These are phyloP conservation scores for Drosophila melanogaster DNA, from an alignment of 1,140 invertebrate genomes.

Conservation along the genomic window Release_6_plus_ISO1_MT NT_037436.4:6906001-6906500, in stretches of 20 bases:
- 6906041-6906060: too few relatives aligned
- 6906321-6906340: slow-evolving; percentile 52
- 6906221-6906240: not conserved
- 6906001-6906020: too few relatives aligned
- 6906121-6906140: too few relatives aligned
- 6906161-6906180: not conserved
- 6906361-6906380: slow-evolving; percentile 51
- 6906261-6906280: slow-evolving; percentile 40
- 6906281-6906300: slow-evolving; percentile 1
- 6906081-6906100: too few relatives aligned
- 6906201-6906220: slow-evolving; percentile 1
- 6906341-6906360: slow-evolving; percentile 52
- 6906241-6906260: slow-evolving; percentile 17
- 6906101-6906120: too few relatives aligned
- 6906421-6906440: slow-evolving; percentile 48
- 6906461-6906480: slow-evolving; percentile 19
- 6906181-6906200: not conserved
- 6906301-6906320: slow-evolving; percentile 36
- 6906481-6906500: slow-evolving; percentile 30
- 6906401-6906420: slow-evolving; percentile 54
- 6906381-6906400: slow-evolving; percentile 39
- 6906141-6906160: too few relatives aligned
- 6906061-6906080: too few relatives aligned
- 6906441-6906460: slow-evolving; percentile 27
- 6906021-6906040: too few relatives aligned